Evolutionary conservation across 2,113 vertebrate genomes (phyloP).

Genomic region (Boulengeromyrus knoepffleri): DNA sequence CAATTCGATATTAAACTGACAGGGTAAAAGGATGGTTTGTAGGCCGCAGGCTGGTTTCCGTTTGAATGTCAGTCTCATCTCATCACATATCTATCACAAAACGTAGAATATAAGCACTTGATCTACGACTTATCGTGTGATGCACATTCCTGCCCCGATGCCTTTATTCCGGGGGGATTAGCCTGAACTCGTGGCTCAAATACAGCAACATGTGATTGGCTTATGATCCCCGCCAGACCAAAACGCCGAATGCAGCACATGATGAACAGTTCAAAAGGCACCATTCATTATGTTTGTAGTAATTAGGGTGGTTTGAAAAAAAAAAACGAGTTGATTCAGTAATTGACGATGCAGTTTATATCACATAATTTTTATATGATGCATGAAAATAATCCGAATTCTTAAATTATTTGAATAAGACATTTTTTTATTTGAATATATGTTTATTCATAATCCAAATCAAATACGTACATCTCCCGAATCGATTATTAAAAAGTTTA

Average conservation of each 20-base stretch:
- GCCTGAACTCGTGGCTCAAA: constrained; percentile 50
- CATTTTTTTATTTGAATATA: background rate
- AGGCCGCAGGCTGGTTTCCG: background rate
- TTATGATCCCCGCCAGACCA: background rate
- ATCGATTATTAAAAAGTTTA: background rate
- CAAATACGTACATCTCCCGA: background rate
- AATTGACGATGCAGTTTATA: background rate
- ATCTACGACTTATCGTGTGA: constrained; percentile 50
- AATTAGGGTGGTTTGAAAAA: background rate
- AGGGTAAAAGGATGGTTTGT: background rate
- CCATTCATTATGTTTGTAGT: constrained; percentile 18
- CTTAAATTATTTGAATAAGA: background rate
- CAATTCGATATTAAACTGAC: background rate
- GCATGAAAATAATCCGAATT: background rate
- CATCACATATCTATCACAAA: background rate
- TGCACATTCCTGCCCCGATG: constrained; percentile 45
- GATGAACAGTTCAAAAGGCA: constrained; percentile 16
- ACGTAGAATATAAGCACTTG: background rate
- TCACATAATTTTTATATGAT: background rate
- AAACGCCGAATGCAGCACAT: constrained; percentile 21
- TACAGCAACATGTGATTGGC: constrained; percentile 35
- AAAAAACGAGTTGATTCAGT: background rate
- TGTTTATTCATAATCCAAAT: background rate
- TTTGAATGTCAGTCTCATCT: background rate
- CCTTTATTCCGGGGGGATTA: constrained; percentile 46